Conservation (phyloP, 2,888 invertebrate species). For the Tribolium freemani region DNA sequence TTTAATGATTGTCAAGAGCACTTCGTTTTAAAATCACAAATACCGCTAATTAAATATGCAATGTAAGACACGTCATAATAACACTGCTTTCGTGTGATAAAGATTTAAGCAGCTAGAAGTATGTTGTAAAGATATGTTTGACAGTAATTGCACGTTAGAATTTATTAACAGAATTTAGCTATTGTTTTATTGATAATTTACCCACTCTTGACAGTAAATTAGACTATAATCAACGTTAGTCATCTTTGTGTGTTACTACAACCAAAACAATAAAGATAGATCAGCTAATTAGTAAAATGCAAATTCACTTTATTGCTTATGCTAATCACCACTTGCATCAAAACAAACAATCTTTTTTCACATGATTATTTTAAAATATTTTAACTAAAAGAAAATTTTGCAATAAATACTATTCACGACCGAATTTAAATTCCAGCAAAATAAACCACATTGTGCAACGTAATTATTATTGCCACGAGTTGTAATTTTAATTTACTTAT, state of each 20-base stretch:
- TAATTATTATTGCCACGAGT: conserved; percentile 10
- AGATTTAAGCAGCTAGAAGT: neutral
- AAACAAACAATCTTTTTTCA: conserved; percentile 7
- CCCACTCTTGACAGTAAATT: neutral
- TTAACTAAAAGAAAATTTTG: conserved; percentile 1
- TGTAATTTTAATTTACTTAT: neutral
- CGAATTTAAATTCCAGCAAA: neutral
- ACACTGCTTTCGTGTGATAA: neutral
- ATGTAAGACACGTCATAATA: neutral
- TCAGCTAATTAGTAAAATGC: conserved; percentile 1
- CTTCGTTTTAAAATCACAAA: neutral
- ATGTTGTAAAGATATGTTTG: neutral
- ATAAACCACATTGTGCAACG: conserved; percentile 6
- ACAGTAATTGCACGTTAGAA: neutral
- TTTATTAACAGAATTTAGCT: neutral
- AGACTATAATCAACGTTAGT: neutral
- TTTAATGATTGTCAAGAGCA: too few relatives aligned
- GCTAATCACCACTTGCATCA: neutral
- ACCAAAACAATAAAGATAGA: neutral
- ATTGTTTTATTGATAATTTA: neutral
- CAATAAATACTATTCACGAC: conserved; percentile 1
- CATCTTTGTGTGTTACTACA: neutral
- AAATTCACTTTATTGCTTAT: neutral
- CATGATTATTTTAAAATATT: conserved; percentile 16
- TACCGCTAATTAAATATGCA: neutral